Conservation (phyloP, 2,113 vertebrate species). For the Pipra filicauda region DNA sequence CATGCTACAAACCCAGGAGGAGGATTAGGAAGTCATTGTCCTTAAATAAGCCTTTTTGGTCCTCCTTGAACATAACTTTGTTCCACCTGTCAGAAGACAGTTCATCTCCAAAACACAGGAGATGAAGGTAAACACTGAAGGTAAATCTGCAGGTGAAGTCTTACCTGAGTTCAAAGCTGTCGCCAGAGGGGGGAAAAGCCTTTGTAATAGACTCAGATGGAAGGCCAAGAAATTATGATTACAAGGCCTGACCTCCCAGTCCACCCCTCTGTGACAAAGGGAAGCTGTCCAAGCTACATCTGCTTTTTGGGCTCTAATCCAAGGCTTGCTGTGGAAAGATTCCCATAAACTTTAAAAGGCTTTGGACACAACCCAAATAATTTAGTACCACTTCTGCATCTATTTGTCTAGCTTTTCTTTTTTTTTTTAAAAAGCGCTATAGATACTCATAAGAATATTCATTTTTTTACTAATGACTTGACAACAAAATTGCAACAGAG, state of each 20-base stretch:
- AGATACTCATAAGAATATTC: background rate
- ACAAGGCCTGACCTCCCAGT: background rate
- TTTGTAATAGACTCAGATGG: background rate
- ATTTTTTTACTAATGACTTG: background rate
- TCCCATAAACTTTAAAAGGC: slow-evolving; percentile 8
- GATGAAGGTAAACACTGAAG: background rate
- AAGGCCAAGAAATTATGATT: background rate
- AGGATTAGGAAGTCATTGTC: background rate
- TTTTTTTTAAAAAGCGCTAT: background rate
- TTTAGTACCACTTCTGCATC: background rate
- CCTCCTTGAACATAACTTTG: background rate
- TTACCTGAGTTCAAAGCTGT: background rate
- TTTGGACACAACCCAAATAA: slow-evolving; percentile 3
- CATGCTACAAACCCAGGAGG: background rate
- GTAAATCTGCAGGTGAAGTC: background rate
- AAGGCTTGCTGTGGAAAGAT: background rate
- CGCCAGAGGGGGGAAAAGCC: background rate
- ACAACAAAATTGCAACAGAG: background rate
- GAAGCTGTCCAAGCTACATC: slow-evolving; percentile 1
- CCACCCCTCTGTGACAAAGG: background rate
- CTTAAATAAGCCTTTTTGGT: background rate
- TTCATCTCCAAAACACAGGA: background rate
- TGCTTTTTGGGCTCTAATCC: slow-evolving; percentile 18
- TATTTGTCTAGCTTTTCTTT: background rate
- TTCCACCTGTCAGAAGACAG: background rate